Evolutionary conservation across 1,140 invertebrate genomes (phyloP), one percentile per base, ranked within the genome.

Genomic region (Apis dorsata): DNA sequence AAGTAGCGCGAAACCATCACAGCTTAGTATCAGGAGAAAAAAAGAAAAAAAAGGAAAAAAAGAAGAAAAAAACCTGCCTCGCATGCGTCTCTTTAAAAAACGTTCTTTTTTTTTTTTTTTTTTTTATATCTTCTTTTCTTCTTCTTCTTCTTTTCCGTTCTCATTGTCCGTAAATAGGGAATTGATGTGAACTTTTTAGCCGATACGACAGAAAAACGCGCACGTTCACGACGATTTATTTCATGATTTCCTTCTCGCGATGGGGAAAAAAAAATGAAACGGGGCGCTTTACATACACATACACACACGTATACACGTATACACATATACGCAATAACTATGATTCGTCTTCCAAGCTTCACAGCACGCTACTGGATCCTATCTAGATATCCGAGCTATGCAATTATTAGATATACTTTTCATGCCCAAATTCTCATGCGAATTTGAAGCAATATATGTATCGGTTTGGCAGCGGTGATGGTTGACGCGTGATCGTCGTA

Each of bases 1-100:
- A 86, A 87, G 88, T 69, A 87, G 88, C 87, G 85, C 83, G 81
- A 74, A 90, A 88, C 87, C 86, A 90, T 89, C 88, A 86, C 88
- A 80, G 85, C 82, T 77, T 86, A 34, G 72, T 71, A 10, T 78
- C 81, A 55, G 57, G 7, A 65, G 28, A 28, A 28, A 28, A 28
- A 28, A 28, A 28, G 28, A 34, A 34, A 4, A 34, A 34, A 34
- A 34, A 34, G 34, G 34, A 4, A 34, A 34, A 34, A 34, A 34
- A 34, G 34, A 34, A 34, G 34, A n/a, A 63, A 8, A 24, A 57
- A 24, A 60, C 69, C 70, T 60, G 34, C 24, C 77, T 79, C 34
- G 70, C 55, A 28, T 59, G 44, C 13, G 19, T 81, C 72, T 76
- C 49, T 74, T 24, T 19, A 44, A 81, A 10, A 74, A 28, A 10